Base-by-base conservation (phyloP, 2,888 invertebrate genomes). In the Apomyelois bistriatella region DNA sequence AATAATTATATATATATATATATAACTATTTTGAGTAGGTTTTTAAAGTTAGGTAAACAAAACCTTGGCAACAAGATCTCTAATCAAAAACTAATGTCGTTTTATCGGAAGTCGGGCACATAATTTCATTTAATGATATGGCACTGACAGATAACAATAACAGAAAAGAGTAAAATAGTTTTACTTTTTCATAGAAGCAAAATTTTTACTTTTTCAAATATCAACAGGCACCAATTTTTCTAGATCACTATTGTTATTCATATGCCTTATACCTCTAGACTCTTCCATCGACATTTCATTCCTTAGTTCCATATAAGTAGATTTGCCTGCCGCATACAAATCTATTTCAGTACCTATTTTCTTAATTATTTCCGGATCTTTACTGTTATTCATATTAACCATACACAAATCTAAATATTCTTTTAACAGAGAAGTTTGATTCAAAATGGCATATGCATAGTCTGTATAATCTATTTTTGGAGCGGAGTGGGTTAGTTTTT, bases 311-410 rank as follows among this genome's bases (percentile, higher is more conserved):
- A 60, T 43, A 61, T 66, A 86, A 0, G 47, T 55, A 0, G 49
- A 57, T n/a, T 68, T 42, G 1, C 82, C 85, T 1, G 60, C 65
- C 12, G 77, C 77, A 58, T 77, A 77, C 4, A 88, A 49, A 61
- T 87, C 80, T 12, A 88, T 79, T 60, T 84, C 71, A 1, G 54
- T 67, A 0, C 85, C 85, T 53, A 84, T 64, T 62, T 76, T 76
- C 46, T 48, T 66, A 36, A 58, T 57, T 3, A 76, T 60, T 0
- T 50, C 50, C 1, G 69, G 55, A 58, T 71, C 61, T 53, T 74
- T 80, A 42, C 72, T 79, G n/a, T 76, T 68, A 48, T 68, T 74
- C 87, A 87, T 87, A 61, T 72, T 74, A 0, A 74, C 61, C 64
- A 85, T 76, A 52, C 77, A 85, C 9, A 58, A 46, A 38, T 88